Evolutionary conservation across 2,888 invertebrate genomes (phyloP), one percentile per base, ranked within the genome.

Genomic region (Perdita meconis): DNA sequence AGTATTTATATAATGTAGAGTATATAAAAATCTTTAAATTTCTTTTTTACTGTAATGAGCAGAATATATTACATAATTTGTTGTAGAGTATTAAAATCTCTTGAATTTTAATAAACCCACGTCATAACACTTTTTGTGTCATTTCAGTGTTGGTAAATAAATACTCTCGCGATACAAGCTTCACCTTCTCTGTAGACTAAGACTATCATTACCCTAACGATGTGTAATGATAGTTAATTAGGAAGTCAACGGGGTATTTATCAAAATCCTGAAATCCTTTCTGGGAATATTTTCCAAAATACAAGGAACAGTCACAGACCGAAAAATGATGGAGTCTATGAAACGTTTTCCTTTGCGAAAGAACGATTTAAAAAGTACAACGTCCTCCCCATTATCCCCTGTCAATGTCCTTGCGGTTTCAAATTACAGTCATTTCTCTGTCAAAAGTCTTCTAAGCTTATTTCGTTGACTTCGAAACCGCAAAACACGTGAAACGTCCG

Each of bases 351-450:
- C 47, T 50, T 55, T 38, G 36, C 64, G 36, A 40, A 42, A 42
- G 44, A 44, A 24, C 42, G 22, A 51, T 22, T 69, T 19, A 55
- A 65, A 65, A 61, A 44, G n/a, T 56, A 22, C 22, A 30, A 61
- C 16, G 24, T 51, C 57, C 47, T 61, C 57, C 55, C 82, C 77
- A 86, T 87, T 87, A 86, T 85, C n/a, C 82, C 83, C 80, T 84
- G 85, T 87, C 84, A 83, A 70, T 83, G 82, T 86, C 79, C 71
- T 78, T 78, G 81, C 55, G 76, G 78, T 80, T 71, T 72, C 80
- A 72, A 83, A 86, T 83, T 74, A 78, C 75, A 78, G 83, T 83
- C 81, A 84, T 83, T 75, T 81, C 51, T 68, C 68, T 70, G 73
- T 75, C 77, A 56, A 57, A 56, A 50, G 34, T 67, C 50, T 65